These are phyloP conservation scores for Microctenopoma steveboyesi DNA, from an alignment of 2,797 vertebrate genomes.

Conservation along the genomic window DNA sequence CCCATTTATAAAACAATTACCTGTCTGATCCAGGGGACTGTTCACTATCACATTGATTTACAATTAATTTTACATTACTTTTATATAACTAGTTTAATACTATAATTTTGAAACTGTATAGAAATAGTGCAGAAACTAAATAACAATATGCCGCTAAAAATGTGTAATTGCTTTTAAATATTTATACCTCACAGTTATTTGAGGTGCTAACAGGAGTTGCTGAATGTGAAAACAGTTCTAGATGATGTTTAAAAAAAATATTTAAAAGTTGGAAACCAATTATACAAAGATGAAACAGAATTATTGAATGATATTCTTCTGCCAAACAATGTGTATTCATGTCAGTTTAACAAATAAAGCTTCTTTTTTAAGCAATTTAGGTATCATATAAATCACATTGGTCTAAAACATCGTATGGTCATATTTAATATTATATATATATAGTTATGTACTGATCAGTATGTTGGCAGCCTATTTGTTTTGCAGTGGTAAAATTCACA, in stretches of 20 bases:
- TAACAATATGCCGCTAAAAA: neutral
- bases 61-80: neutral
- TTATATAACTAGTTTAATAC: neutral
- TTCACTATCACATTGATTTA: too few relatives aligned
- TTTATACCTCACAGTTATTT: too few relatives aligned
- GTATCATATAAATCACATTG: neutral
- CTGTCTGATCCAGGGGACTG: neutral
- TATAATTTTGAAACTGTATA: neutral
- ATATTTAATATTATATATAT: neutral
- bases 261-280: neutral
- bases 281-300: neutral
- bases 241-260: neutral
- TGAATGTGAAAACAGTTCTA: neutral
- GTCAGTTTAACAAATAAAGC: neutral
- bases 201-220: neutral
- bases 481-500: neutral
- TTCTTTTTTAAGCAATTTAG: neutral
- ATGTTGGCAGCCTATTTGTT: neutral
- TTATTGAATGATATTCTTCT: neutral
- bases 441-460: neutral
- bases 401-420: neutral
- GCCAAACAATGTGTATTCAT: neutral
- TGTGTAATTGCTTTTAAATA: neutral
- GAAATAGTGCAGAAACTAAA: neutral
- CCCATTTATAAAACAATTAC: neutral